These are phyloP conservation scores for Samia ricini DNA, from an alignment of 1,140 invertebrate species.

Conservation along the genomic window DNA sequence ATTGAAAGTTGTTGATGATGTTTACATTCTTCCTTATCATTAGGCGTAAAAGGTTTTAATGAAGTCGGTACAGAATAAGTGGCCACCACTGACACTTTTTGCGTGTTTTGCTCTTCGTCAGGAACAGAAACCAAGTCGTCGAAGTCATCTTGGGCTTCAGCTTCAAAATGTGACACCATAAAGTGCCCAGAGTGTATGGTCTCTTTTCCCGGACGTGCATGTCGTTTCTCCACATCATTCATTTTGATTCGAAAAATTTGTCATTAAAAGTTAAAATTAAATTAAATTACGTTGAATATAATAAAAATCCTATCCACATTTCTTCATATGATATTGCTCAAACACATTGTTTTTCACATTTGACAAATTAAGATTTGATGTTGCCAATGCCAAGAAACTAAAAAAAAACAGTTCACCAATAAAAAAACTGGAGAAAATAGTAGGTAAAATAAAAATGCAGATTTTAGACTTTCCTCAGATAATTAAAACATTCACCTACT, in stretches of 20 bases:
- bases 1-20: constrained; percentile 87
- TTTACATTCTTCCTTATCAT: constrained; percentile 72
- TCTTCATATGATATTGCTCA: constrained; percentile 55
- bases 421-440: neutral
- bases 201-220: constrained; percentile 78
- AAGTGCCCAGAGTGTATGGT: constrained; percentile 98
- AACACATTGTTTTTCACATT: constrained; percentile 64
- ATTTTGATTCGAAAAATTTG: constrained; percentile 40
- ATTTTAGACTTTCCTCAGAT: too few relatives aligned
- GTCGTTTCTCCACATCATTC: constrained; percentile 66
- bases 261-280: constrained; percentile 11
- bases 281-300: constrained; percentile 21
- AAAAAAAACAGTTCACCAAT: neutral
- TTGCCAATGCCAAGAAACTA: constrained; percentile 35
- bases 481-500: too few relatives aligned
- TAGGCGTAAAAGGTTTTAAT: constrained; percentile 50
- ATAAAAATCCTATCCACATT: constrained; percentile 56
- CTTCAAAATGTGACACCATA: constrained; percentile 98
- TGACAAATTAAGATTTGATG: constrained; percentile 42
- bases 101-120: constrained; percentile 77
- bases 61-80: constrained; percentile 60
- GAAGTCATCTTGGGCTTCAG: constrained; percentile 93
- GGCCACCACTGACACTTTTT: constrained; percentile 64
- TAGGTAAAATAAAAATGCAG: too few relatives aligned
- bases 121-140: constrained; percentile 88